phyloP scores from a whole-genome alignment of 2,888 invertebrate species.

The Sphaerophoria taeniata region DNA sequence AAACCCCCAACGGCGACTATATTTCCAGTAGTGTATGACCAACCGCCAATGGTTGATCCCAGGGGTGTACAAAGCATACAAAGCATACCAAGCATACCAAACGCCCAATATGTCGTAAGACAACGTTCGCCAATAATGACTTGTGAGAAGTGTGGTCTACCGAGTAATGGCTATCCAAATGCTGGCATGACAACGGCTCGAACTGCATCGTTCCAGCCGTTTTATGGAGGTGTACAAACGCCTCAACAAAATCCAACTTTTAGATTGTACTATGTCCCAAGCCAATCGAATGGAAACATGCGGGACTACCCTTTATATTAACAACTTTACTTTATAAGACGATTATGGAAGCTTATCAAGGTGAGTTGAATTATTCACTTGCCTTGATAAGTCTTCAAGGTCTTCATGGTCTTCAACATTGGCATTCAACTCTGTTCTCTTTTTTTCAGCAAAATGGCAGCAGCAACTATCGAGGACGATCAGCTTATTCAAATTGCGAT shows the following conservation, averaged over 20 bases:
- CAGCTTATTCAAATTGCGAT: conserved; percentile 84
- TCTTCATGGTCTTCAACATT: background rate
- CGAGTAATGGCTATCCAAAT: background rate
- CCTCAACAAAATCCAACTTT: background rate
- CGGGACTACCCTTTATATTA: background rate
- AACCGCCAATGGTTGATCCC: background rate
- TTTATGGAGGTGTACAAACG: background rate
- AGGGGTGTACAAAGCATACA: background rate
- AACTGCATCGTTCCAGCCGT: background rate
- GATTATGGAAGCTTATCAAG: conserved; percentile 19
- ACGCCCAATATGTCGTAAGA: background rate
- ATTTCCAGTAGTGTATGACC: background rate
- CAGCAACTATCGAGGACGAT: conserved; percentile 81
- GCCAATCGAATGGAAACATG: background rate
- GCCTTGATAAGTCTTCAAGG: conserved; percentile 41
- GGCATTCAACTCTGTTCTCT: background rate
- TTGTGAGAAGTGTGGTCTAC: conserved; percentile 13
- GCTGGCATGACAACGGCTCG: background rate
- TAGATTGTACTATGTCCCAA: background rate
- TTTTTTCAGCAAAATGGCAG: conserved; percentile 79
- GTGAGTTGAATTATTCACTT: background rate
- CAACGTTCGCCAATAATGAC: background rate
- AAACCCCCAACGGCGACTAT: background rate
- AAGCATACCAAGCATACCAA: background rate
- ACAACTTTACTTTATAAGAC: background rate